Conservation (phyloP, 2,113 vertebrate genomes). For the Oncorhynchus nerka region DNA sequence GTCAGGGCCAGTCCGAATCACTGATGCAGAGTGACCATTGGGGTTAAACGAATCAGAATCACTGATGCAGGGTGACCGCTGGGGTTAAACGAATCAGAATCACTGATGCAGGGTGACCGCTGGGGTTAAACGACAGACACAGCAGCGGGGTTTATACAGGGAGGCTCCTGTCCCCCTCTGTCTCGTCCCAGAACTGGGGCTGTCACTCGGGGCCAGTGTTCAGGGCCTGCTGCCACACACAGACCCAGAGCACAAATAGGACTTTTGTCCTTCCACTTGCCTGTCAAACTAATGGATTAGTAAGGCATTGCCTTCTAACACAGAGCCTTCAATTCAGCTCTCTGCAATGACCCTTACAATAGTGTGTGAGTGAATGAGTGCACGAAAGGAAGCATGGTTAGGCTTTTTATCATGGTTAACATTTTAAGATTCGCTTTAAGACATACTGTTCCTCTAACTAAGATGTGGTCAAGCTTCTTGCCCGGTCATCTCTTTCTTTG, state of each 20-base stretch:
- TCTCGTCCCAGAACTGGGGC: constrained; percentile 11
- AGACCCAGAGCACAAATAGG: neutral
- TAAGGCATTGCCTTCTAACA: neutral
- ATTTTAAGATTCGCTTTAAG: neutral
- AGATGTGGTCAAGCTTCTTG: neutral
- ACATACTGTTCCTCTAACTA: neutral
- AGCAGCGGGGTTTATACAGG: constrained; percentile 7
- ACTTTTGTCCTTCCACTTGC: constrained; percentile 27
- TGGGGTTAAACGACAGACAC: constrained; percentile 33
- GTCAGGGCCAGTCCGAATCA: constrained; percentile 31
- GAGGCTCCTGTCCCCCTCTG: constrained; percentile 11
- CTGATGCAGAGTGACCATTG: constrained; percentile 20
- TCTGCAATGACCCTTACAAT: constrained; percentile 40
- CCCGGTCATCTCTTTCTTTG: neutral
- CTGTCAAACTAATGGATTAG: constrained; percentile 33
- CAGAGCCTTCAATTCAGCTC: constrained; percentile 37
- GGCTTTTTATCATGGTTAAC: neutral
- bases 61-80: neutral
- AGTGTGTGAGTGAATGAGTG: constrained; percentile 14
- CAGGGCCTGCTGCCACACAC: neutral
- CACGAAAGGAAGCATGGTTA: neutral
- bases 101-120: neutral
- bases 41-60: constrained; percentile 25
- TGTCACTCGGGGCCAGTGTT: neutral
- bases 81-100: constrained; percentile 38